phyloP scores from a whole-genome alignment of 2,888 invertebrate genomes.

The Kryphioiulus occultus region DNA sequence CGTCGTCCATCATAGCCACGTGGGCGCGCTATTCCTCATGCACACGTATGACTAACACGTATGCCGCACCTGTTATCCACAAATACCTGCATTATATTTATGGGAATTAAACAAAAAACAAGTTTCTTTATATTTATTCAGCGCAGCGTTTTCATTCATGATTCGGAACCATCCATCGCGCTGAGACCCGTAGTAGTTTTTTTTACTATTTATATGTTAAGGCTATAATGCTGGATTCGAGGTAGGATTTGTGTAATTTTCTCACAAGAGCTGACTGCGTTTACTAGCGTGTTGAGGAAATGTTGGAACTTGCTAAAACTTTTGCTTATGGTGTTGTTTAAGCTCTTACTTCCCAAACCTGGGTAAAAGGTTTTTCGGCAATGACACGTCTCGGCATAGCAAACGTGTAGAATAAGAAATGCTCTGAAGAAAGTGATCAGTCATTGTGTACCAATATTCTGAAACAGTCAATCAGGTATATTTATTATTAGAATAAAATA shows the following conservation, averaged over 20 bases:
- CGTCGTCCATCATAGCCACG: not conserved
- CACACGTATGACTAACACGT: not conserved
- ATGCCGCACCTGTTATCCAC: not conserved
- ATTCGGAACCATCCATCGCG: not conserved
- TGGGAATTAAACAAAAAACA: not conserved
- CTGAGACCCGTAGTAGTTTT: not conserved
- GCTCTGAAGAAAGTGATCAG: too few relatives aligned
- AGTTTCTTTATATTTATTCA: not conserved
- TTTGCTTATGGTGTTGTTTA: too few relatives aligned
- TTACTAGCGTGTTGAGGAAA: too few relatives aligned
- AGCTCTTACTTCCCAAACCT: too few relatives aligned
- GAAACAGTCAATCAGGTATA: too few relatives aligned
- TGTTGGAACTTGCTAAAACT: too few relatives aligned
- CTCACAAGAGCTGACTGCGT: too few relatives aligned
- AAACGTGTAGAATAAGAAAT: too few relatives aligned
- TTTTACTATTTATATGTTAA: not conserved
- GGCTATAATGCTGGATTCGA: not conserved
- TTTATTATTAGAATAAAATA: too few relatives aligned
- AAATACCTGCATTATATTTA: not conserved
- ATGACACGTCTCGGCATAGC: too few relatives aligned
- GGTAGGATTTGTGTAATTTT: not conserved
- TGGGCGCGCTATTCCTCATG: not conserved
- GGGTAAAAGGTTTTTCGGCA: too few relatives aligned
- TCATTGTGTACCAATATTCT: too few relatives aligned
- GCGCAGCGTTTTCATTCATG: not conserved